phyloP scores from a whole-genome alignment of 2,113 vertebrate genomes.

The Dromiciops gliroides region DNA sequence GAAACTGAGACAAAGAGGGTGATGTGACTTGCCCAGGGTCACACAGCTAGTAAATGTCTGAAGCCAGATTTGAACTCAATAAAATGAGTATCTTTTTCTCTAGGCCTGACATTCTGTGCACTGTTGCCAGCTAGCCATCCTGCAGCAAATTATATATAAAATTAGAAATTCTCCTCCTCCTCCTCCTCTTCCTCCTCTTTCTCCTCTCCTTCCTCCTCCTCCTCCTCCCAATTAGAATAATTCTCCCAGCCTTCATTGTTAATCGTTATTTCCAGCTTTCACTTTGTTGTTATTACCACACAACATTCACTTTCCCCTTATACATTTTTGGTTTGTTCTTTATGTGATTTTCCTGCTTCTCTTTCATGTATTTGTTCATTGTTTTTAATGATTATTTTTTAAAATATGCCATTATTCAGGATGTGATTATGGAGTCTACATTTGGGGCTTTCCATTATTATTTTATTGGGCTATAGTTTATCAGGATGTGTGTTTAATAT shows the following conservation, averaged over 20 bases:
- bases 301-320: neutral
- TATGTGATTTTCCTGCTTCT: neutral
- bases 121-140: neutral
- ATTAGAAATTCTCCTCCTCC: neutral
- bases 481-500: neutral
- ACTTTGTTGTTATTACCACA: neutral
- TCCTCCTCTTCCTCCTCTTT: too few species aligned
- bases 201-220: too few species aligned
- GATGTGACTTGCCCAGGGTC: neutral
- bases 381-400: neutral
- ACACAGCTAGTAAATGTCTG: neutral
- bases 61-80: neutral
- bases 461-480: neutral
- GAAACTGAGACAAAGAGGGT: neutral
- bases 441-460: neutral
- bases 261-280: neutral
- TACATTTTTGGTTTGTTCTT: neutral
- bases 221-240: neutral
- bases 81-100: neutral
- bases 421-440: neutral
- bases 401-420: neutral
- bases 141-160: neutral
- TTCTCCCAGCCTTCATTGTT: neutral
- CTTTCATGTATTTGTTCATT: neutral
- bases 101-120: neutral